Evolutionary conservation across 1,140 invertebrate species (phyloP).

Genomic region (Venturia canescens): DNA sequence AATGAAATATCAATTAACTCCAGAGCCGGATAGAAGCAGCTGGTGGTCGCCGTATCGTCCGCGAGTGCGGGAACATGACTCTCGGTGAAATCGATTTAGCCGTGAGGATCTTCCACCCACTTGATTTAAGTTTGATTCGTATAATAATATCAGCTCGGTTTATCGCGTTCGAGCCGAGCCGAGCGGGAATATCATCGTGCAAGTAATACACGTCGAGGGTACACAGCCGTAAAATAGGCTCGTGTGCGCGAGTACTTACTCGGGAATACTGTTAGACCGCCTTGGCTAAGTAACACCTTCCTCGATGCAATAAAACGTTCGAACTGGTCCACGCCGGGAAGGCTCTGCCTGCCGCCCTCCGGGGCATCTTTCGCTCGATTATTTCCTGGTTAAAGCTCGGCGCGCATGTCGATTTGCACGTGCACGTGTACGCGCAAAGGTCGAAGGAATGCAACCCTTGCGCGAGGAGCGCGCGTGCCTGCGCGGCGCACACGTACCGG

Average conservation of each 20-base stretch:
- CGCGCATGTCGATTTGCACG: background rate
- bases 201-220: no score
- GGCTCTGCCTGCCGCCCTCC: background rate
- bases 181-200: no score
- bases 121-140: no score
- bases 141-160: no score
- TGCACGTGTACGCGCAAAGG: background rate
- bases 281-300: constrained; percentile 42
- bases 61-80: no score
- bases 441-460: background rate
- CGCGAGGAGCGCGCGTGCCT: constrained; percentile 28
- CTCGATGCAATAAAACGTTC: constrained; percentile 40
- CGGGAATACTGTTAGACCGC: constrained; percentile 35
- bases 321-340: constrained; percentile 13
- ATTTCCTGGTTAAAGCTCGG: constrained; percentile 42
- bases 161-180: no score
- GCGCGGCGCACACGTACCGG: constrained; percentile 12
- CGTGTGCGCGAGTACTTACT: background rate
- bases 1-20: no score
- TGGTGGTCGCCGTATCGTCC: no score
- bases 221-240: background rate
- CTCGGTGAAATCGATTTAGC: no score
- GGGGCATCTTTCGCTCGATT: constrained; percentile 2
- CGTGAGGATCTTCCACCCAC: no score
- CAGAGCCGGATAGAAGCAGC: no score